Base-by-base conservation (phyloP, 2,888 invertebrate species). In the Drosophila quinaria region DNA sequence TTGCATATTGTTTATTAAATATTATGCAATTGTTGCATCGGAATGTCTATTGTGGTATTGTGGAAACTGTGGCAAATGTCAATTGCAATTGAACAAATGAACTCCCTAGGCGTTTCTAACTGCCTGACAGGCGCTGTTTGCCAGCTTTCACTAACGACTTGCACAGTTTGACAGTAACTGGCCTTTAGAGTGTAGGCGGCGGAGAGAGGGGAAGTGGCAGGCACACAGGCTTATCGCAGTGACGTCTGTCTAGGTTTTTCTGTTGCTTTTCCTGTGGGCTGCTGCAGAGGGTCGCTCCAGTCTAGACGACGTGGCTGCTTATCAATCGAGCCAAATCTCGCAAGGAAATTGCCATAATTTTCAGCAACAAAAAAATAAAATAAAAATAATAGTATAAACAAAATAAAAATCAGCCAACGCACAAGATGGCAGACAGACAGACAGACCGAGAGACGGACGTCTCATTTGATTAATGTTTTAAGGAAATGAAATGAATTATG, bases 281-380 rank as follows among this genome's bases (percentile, higher is more conserved):
- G 87, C 39, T 50, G 50, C 42, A 25, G 46, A 61, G 71, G 66
- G 60, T 60, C 80, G 58, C 56, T 65, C 55, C 9, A 61, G 83
- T 84, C 83, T 84, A 84, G 83, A 84, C 81, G 47, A 41, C 63
- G 52, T 44, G 58, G 66, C 71, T 70, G 69, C 73, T 89, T 84
- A 84, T 84, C 84, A 80, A 49, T 25, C 37, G 58, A 44, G 54
- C 37, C 41, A 84, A 72, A 89, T 84, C 87, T 80, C 42, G 54
- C 67, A 61, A 84, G 87, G 87, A 84, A 84, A 84, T 89, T 80
- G 89, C 84, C 72, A 78, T 54, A 70, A 70, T 67, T 70, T 81
- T 51, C 33, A 54, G 33, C 51, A 33, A 52, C 54, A 60, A 66
- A 56, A 46, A 51, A 39, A 25, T 35, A 64, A 46, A 37, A 44